Evolutionary conservation across 2,888 invertebrate genomes (phyloP).

Genomic region (Drosophila recens): DNA sequence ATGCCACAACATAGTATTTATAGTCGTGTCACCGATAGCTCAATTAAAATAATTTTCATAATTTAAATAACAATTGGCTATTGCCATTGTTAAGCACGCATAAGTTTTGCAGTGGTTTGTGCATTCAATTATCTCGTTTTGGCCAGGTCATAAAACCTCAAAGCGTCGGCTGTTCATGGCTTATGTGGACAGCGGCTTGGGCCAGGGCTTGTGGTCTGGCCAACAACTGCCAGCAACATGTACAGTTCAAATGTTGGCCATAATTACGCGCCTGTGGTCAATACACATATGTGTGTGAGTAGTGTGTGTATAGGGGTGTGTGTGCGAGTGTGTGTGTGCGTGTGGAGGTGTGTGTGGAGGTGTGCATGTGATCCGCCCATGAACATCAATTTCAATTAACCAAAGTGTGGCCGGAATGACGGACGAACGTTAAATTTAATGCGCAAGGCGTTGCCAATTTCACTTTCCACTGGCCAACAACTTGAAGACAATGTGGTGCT

Average conservation of each 20-base stretch:
- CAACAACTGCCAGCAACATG: constrained; percentile 26
- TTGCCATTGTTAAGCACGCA: not conserved
- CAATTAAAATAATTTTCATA: not conserved
- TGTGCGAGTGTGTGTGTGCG: constrained; percentile 21
- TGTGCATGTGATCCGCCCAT: constrained; percentile 63
- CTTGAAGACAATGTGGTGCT: constrained; percentile 53
- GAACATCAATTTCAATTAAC: constrained; percentile 80
- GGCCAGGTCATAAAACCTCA: constrained; percentile 4
- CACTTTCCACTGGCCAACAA: constrained; percentile 31
- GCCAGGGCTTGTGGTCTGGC: constrained; percentile 36
- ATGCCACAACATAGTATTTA: no score
- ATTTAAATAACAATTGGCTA: not conserved
- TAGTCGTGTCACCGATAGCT: no score
- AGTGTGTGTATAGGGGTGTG: constrained; percentile 3
- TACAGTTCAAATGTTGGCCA: constrained; percentile 33
- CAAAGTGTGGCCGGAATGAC: constrained; percentile 80
- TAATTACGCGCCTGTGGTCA: constrained; percentile 55
- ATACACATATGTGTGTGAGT: not conserved
- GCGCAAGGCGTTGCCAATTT: constrained; percentile 67
- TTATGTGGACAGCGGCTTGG: constrained; percentile 41
- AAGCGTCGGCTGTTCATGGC: constrained; percentile 18
- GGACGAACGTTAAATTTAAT: constrained; percentile 78
- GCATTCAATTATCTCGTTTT: constrained; percentile 12
- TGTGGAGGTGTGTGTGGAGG: constrained; percentile 22
- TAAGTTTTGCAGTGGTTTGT: constrained; percentile 8